phyloP scores from a whole-genome alignment of 2,888 invertebrate genomes.

The Ormia ochracea region DNA sequence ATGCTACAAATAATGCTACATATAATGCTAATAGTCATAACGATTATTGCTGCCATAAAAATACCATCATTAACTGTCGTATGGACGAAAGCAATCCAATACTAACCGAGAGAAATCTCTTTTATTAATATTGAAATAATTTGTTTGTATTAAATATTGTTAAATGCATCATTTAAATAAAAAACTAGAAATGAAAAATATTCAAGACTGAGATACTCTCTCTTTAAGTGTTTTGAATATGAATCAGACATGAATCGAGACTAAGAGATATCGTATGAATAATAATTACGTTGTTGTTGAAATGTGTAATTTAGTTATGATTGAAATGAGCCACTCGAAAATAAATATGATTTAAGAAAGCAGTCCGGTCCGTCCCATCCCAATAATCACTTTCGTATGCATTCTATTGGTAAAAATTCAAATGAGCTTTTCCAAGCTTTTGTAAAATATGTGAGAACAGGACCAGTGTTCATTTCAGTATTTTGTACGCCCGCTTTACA shows the following conservation, averaged over 20 bases:
- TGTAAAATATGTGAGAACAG: conserved; percentile 19
- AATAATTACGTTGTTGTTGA: conserved; percentile 58
- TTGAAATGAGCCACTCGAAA: conserved; percentile 59
- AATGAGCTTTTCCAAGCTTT: neutral
- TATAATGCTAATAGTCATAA: conserved; percentile 57
- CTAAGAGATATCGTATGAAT: conserved; percentile 15
- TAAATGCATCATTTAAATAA: conserved; percentile 41
- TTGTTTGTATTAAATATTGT: conserved; percentile 11
- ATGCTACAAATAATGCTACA: conserved; percentile 35
- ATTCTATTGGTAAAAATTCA: conserved; percentile 42
- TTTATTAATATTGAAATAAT: conserved; percentile 24
- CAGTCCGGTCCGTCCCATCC: conserved; percentile 9
- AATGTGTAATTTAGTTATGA: conserved; percentile 59
- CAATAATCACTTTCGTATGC: conserved; percentile 1
- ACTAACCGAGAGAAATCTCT: neutral
- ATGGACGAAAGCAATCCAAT: neutral
- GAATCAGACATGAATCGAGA: neutral
- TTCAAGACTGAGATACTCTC: neutral
- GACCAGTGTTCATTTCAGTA: neutral
- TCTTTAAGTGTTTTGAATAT: conserved; percentile 31
- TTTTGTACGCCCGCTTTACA: conserved; percentile 8
- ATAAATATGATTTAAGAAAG: conserved; percentile 39
- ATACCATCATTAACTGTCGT: conserved; percentile 41
- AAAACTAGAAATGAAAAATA: neutral
- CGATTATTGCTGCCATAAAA: conserved; percentile 56